A percentile compares a stretch with the other conserved stretches of the same genome.
Conservation (phyloP, 2,113 vertebrate species). For the Zosterops hypoxanthus region DNA sequence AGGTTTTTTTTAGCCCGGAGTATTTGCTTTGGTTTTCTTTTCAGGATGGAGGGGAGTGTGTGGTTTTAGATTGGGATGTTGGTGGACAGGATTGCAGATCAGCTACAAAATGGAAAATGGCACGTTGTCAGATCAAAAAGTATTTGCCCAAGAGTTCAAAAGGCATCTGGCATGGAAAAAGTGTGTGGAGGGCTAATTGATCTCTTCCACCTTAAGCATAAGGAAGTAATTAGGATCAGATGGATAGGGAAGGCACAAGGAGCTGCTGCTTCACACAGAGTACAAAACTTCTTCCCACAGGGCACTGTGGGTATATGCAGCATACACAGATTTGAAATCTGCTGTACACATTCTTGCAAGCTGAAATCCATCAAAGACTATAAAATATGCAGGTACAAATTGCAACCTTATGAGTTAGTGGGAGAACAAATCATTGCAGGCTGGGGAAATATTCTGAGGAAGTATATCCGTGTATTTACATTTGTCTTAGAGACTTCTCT, state of each 20-base stretch:
- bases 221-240: neutral
- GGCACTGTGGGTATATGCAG: neutral
- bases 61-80: neutral
- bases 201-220: neutral
- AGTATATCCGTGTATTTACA: neutral
- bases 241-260: neutral
- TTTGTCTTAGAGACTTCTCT: neutral
- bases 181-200: neutral
- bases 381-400: neutral
- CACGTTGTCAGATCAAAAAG: neutral
- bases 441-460: neutral
- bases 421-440: neutral
- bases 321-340: neutral
- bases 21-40: neutral
- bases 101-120: neutral
- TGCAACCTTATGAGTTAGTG: neutral
- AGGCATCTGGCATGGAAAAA: neutral
- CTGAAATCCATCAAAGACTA: neutral
- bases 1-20: neutral
- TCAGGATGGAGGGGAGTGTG: neutral
- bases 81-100: neutral
- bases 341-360: neutral
- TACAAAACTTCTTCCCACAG: neutral
- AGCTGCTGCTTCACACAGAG: neutral
- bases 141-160: neutral